Evolutionary conservation across 2,888 invertebrate genomes (phyloP).

Genomic region (Eubasilissa splendida): DNA sequence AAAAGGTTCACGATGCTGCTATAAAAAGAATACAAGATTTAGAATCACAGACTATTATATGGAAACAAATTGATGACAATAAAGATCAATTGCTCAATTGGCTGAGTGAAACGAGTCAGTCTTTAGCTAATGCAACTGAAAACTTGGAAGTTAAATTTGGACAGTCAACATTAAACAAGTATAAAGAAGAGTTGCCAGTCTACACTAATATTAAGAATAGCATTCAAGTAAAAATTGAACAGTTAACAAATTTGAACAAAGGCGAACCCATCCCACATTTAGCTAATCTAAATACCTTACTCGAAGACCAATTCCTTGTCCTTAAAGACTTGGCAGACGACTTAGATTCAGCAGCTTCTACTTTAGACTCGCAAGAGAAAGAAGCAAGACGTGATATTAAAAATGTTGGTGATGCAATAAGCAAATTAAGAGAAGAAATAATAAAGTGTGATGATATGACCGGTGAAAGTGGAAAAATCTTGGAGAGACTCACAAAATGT

Average conservation of each 20-base stretch:
- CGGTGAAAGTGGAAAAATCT: slow-evolving; percentile 88
- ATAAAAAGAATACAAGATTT: slow-evolving; percentile 83
- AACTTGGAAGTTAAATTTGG: slow-evolving; percentile 88
- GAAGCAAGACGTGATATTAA: slow-evolving; percentile 82
- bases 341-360: slow-evolving; percentile 81
- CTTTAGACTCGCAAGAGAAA: slow-evolving; percentile 83
- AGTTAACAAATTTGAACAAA: slow-evolving; percentile 83
- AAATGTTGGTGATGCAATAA: slow-evolving; percentile 78
- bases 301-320: slow-evolving; percentile 84
- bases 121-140: slow-evolving; percentile 82
- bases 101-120: slow-evolving; percentile 87
- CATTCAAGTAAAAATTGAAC: slow-evolving; percentile 84
- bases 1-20: slow-evolving; percentile 80
- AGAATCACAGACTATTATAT: slow-evolving; percentile 92
- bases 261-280: slow-evolving; percentile 81
- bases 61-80: slow-evolving; percentile 92
- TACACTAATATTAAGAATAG: slow-evolving; percentile 84
- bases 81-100: slow-evolving; percentile 88
- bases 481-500: slow-evolving; percentile 84
- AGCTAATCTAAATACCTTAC: slow-evolving; percentile 76
- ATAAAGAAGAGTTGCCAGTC: slow-evolving; percentile 87
- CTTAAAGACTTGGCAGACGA: slow-evolving; percentile 82
- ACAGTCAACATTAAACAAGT: slow-evolving; percentile 84
- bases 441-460: slow-evolving; percentile 92
- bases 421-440: slow-evolving; percentile 85